Evolutionary conservation across 2,888 invertebrate genomes (phyloP).

Genomic region (Calliopum simillimum): DNA sequence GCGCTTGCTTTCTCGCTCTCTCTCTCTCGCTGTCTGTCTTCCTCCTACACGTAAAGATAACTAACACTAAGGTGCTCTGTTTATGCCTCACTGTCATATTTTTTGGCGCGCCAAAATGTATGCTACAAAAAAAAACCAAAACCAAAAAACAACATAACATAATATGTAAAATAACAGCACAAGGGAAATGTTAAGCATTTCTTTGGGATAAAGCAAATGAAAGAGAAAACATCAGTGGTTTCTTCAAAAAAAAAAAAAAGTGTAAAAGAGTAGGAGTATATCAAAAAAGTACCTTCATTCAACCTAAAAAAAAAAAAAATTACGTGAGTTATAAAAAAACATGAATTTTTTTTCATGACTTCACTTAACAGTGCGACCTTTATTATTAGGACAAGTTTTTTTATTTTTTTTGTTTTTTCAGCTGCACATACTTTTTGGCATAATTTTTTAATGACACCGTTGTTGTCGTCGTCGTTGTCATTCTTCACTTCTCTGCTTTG

Average conservation of each 20-base stretch:
- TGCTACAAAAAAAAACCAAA: neutral
- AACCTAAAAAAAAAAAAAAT: too few species aligned
- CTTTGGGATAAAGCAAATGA: neutral
- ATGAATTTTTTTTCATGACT: neutral
- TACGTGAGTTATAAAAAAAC: too few species aligned
- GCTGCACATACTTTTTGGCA: conserved; percentile 25
- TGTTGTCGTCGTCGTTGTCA: neutral
- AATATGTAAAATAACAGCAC: conserved; percentile 17
- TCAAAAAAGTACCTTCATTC: too few species aligned
- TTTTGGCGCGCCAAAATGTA: conserved; percentile 20
- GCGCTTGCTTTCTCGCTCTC: neutral
- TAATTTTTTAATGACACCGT: conserved; percentile 23
- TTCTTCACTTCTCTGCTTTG: too few species aligned
- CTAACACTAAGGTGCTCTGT: neutral
- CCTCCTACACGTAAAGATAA: neutral
- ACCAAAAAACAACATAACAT: neutral
- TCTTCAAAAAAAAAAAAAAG: neutral
- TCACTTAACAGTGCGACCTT: neutral
- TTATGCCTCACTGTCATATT: neutral
- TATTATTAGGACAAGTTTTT: neutral
- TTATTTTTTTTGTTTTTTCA: too few species aligned
- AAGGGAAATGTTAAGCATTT: conserved; percentile 15
- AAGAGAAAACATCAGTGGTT: too few species aligned
- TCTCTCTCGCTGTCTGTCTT: conserved; percentile 5
- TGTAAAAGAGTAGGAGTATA: neutral